phyloP scores from a whole-genome alignment of 2,113 vertebrate species.

The Oncorhynchus clarkii region DNA sequence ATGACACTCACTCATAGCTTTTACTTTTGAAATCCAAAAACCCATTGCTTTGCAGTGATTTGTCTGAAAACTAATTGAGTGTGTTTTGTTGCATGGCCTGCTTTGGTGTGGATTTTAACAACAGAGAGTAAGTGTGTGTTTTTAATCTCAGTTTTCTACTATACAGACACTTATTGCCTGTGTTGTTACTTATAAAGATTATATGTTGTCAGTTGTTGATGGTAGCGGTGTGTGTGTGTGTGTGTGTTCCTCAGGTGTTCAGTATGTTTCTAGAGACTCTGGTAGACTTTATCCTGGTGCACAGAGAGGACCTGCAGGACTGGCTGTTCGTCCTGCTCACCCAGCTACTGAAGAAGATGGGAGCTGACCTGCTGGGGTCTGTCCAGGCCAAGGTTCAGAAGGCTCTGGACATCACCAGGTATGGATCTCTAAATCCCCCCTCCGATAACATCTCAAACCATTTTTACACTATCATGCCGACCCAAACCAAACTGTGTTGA shows the following conservation, averaged over 20 bases:
- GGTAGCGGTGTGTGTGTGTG: neutral
- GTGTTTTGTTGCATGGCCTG: constrained; percentile 89
- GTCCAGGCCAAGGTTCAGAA: constrained; percentile 98
- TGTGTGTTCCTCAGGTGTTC: constrained; percentile 81
- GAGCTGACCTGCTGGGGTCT: constrained; percentile 93
- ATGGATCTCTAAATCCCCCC: constrained; percentile 11
- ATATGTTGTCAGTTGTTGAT: neutral
- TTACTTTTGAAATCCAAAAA: neutral
- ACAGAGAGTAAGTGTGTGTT: constrained; percentile 95
- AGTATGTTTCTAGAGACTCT: constrained; percentile 99
- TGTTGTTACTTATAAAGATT: neutral
- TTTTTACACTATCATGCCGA: too few species aligned
- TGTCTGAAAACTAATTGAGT: constrained; percentile 46
- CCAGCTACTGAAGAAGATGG: constrained; percentile 98
- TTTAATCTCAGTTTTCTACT: neutral
- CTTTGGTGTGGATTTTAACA: constrained; percentile 90
- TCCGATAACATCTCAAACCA: neutral
- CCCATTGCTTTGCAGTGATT: neutral
- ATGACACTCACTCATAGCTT: neutral
- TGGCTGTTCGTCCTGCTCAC: constrained; percentile 98
- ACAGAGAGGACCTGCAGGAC: constrained; percentile 95
- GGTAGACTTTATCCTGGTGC: constrained; percentile 95
- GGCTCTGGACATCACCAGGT: constrained; percentile 96
- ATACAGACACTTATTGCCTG: neutral
- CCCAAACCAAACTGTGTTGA: neutral